Percentiles rank a stretch among this genome's conserved stretches.
These are phyloP conservation scores for Lithophane leautieri DNA, from an alignment of 2,888 invertebrate species.

Conservation along the genomic window DNA sequence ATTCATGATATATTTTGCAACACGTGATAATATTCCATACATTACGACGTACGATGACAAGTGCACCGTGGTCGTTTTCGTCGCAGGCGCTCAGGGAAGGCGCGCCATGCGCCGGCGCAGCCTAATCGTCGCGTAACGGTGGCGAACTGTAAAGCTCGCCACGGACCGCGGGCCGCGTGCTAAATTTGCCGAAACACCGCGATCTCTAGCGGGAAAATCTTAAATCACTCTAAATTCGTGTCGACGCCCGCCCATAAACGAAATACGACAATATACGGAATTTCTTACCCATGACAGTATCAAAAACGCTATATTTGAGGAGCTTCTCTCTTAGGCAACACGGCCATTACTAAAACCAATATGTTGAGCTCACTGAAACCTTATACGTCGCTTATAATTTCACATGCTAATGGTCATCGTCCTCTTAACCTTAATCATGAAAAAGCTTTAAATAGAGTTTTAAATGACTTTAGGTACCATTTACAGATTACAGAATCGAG, in stretches of 20 bases:
- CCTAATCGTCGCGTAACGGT: conserved; percentile 89
- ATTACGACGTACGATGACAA: conserved; percentile 61
- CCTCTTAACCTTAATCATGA: conserved; percentile 57
- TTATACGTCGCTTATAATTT: conserved; percentile 51
- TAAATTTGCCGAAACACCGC: conserved; percentile 90
- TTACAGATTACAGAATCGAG: conserved; percentile 18
- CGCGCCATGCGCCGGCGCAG: conserved; percentile 82
- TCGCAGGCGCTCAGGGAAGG: conserved; percentile 70
- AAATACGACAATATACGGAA: conserved; percentile 48
- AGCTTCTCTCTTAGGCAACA: conserved; percentile 24
- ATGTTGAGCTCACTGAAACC: conserved; percentile 50
- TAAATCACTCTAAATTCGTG: conserved; percentile 83
- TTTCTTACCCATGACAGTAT: conserved; percentile 40
- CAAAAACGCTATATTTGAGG: conserved; percentile 30
- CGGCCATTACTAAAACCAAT: conserved; percentile 55
- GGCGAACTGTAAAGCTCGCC: conserved; percentile 89
- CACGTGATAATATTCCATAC: conserved; percentile 21
- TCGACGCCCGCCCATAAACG: conserved; percentile 70
- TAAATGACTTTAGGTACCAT: conserved; percentile 23
- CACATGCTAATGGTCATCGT: conserved; percentile 36
- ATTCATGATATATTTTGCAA: conserved; percentile 1
- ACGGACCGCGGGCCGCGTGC: conserved; percentile 88
- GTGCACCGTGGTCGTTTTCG: conserved; percentile 52
- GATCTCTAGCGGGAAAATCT: conserved; percentile 87
- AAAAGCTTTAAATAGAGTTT: conserved; percentile 42